A percentile compares a stretch with the other conserved stretches of the same genome.
These are phyloP conservation scores for Acanthosepion pharaonis DNA, from an alignment of 2,888 invertebrate species.

Conservation along the genomic window DNA sequence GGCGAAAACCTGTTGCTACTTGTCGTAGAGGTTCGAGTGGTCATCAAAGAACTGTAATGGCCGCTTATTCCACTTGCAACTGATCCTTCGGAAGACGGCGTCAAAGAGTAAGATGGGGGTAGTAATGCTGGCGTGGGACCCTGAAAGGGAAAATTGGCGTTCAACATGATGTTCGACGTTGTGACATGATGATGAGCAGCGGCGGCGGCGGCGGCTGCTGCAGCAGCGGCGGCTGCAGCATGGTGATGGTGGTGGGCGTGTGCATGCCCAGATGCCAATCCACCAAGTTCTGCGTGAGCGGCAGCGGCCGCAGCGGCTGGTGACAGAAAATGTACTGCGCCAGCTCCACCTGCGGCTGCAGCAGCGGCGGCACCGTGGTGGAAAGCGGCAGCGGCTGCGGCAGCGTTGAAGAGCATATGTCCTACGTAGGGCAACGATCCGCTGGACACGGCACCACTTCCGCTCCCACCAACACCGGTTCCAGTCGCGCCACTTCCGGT, in stretches of 20 bases:
- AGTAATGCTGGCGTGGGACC: conserved; percentile 81
- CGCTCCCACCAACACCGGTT: conserved; percentile 71
- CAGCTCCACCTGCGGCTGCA: conserved; percentile 3
- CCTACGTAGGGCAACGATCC: conserved; percentile 67
- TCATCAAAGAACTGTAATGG: conserved; percentile 73
- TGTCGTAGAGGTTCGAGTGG: conserved; percentile 67
- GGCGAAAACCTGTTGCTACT: conserved; percentile 88
- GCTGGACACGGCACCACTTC: conserved; percentile 75
- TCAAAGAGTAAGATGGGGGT: conserved; percentile 73
- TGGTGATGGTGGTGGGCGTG: conserved; percentile 67
- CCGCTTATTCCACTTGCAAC: conserved; percentile 68
- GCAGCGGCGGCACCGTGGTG: conserved; percentile 41
- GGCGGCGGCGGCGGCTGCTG: conserved; percentile 43
- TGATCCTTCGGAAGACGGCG: conserved; percentile 70
- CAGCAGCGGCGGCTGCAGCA: conserved; percentile 77
- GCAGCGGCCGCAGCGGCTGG: conserved; percentile 45
- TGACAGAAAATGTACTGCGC: not conserved
- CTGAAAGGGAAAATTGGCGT: conserved; percentile 86
- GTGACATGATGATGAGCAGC: conserved; percentile 74
- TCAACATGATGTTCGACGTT: conserved; percentile 86
- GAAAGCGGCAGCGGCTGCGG: not conserved
- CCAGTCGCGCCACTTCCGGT: not conserved
- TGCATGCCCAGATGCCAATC: conserved; percentile 51
- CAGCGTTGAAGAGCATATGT: conserved; percentile 59
- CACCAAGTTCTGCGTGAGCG: conserved; percentile 44